Percentiles rank a stretch among this genome's conserved stretches.
Evolutionary conservation across 2,797 vertebrate species (phyloP).

Genomic region (Tapera naevia): DNA sequence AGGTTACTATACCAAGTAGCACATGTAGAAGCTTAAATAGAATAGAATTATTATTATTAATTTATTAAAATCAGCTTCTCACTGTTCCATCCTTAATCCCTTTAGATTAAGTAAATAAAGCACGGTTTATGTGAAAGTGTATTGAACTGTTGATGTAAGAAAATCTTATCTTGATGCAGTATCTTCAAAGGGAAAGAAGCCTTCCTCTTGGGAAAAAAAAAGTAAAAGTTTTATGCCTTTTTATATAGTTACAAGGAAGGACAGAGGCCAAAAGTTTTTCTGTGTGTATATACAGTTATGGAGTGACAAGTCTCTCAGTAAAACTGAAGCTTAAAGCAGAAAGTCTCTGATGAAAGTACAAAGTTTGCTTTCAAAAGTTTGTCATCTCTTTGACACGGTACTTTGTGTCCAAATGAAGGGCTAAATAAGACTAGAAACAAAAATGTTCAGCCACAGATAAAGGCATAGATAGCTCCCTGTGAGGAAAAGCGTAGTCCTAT

Average conservation of each 20-base stretch:
- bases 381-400: conserved; percentile 46
- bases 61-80: conserved; percentile 44
- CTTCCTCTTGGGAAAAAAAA: conserved; percentile 31
- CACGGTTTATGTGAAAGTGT: neutral
- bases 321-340: conserved; percentile 25
- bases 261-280: conserved; percentile 31
- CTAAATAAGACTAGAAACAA: conserved; percentile 36
- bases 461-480: neutral
- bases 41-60: conserved; percentile 26
- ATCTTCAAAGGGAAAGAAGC: conserved; percentile 47
- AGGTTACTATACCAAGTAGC: conserved; percentile 6
- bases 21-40: conserved; percentile 23
- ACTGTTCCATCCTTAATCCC: neutral
- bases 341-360: conserved; percentile 46
- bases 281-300: neutral
- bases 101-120: neutral
- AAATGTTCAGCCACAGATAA: neutral
- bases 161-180: conserved; percentile 13
- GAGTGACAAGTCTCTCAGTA: conserved; percentile 7
- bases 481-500: neutral
- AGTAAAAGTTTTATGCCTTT: conserved; percentile 43
- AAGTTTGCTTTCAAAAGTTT: conserved; percentile 59
- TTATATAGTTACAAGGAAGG: conserved; percentile 45
- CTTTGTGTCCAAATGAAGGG: conserved; percentile 44
- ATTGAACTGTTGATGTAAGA: neutral